A percentile compares a stretch with the other conserved stretches of the same genome.
These are phyloP conservation scores for Zeus faber DNA, from an alignment of 2,113 vertebrate genomes.

Conservation along the genomic window DNA sequence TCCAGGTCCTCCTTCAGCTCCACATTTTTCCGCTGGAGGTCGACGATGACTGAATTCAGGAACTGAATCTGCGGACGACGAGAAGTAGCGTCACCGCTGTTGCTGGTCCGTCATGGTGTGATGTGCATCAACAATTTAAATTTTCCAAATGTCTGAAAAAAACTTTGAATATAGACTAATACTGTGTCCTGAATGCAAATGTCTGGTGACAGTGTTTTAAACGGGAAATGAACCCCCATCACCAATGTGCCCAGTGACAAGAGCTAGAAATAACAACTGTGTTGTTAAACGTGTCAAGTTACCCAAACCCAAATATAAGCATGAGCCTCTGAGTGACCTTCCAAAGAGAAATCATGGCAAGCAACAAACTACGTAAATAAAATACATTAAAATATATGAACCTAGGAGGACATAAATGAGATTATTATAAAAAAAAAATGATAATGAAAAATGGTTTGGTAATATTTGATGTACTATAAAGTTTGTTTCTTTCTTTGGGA, in stretches of 20 bases:
- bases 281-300: too few relatives aligned
- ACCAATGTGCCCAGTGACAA: too few relatives aligned
- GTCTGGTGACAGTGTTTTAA: neutral
- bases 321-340: neutral
- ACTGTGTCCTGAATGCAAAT: neutral
- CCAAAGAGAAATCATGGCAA: neutral
- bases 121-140: neutral
- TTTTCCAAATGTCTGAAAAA: neutral
- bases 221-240: neutral
- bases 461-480: too few relatives aligned
- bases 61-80: conserved; percentile 84
- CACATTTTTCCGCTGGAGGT: conserved; percentile 88
- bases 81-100: conserved; percentile 14
- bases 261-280: too few relatives aligned
- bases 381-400: neutral
- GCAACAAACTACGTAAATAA: neutral
- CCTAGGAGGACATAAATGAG: neutral
- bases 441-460: neutral
- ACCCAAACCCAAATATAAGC: neutral
- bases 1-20: conserved; percentile 88
- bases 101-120: too few relatives aligned
- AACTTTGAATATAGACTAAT: neutral
- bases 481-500: too few relatives aligned
- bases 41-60: conserved; percentile 95
- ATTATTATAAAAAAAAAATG: neutral